Evolutionary conservation across 2,888 invertebrate genomes (phyloP).

Genomic region (Cantharis rustica): DNA sequence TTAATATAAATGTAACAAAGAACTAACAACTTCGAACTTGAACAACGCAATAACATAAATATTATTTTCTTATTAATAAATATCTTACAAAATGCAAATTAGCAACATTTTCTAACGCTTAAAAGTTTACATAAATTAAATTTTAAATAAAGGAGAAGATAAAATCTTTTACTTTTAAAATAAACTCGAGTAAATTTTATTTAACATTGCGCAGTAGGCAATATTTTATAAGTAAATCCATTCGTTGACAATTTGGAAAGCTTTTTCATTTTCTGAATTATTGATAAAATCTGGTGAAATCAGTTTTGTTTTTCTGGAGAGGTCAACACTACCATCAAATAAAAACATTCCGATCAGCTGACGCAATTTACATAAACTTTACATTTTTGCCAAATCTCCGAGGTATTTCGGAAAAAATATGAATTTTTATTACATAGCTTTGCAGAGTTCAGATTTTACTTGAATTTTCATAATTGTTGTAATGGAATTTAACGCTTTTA

Average conservation of each 20-base stretch:
- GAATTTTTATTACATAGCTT: not conserved
- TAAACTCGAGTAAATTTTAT: not conserved
- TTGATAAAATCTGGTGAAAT: conserved; percentile 7
- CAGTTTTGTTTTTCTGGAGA: not conserved
- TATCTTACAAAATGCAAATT: not conserved
- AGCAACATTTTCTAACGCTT: not conserved
- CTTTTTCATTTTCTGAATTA: conserved; percentile 8
- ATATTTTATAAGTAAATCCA: not conserved
- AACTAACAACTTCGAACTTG: not conserved
- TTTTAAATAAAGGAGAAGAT: not conserved
- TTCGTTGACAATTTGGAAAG: not conserved
- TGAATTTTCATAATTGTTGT: not conserved
- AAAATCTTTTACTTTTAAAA: not conserved
- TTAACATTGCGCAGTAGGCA: not conserved
- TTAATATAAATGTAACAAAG: not conserved
- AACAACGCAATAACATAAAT: not conserved
- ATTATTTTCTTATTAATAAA: not conserved
- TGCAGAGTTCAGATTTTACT: not conserved
- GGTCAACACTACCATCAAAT: conserved; percentile 5
- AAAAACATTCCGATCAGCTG: not conserved
- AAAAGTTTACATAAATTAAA: not conserved
- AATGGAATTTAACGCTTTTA: not conserved
- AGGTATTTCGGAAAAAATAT: not conserved
- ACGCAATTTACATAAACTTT: not conserved
- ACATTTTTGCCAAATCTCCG: not conserved